Base-by-base conservation (phyloP, 2,113 vertebrate genomes). In the Nycticebus coucang region DNA sequence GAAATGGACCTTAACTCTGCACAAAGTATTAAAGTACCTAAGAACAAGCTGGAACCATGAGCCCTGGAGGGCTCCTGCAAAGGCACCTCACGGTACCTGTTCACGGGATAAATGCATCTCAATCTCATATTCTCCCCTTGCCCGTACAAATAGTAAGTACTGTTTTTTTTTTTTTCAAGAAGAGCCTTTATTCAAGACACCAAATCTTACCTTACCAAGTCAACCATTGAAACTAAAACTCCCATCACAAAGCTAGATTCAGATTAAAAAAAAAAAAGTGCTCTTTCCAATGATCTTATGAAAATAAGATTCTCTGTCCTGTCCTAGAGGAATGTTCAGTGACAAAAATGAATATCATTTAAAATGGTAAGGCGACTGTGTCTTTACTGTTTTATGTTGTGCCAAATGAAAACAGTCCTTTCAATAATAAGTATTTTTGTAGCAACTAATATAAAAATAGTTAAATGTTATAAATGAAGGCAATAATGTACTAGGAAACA, bases 191-290 rank as follows among this genome's bases (percentile, higher is more conserved):
- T 79, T 86, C 83, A 95, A 80, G n/a, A 84, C 17, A n/a, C 7
- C 15, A 81, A 69, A 75, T 37, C 21, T 69, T 50, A 83, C 55
- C 24, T 83, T 24, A 88, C 24, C 37, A 87, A 53, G 5, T 92
- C 26, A 89, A 77, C 81, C 55, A 78, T 37, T 53, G 35, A 59
- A 92, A 89, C 35, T 82, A 83, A 86, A 97, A 78, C 13, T 53
- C 26, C 24, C 37, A 33, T 50, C 9, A 84, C 7, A 69, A 75
- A 80, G 24, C 37, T 68, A 37, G 50, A 87, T 83, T 83, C 53
- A 15, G 9, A 53, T 79, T 33, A 60, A 89, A 66, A 86, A 95
- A 17, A 59, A 66, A 2, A 95, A 17, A 59, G 60, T 2, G 19
- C 6, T 69, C 5, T 18, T n/a, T 19, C 41, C 66, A 82, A 26